phyloP scores from a whole-genome alignment of 1,140 invertebrate genomes.

The Nephotettix cincticeps region DNA sequence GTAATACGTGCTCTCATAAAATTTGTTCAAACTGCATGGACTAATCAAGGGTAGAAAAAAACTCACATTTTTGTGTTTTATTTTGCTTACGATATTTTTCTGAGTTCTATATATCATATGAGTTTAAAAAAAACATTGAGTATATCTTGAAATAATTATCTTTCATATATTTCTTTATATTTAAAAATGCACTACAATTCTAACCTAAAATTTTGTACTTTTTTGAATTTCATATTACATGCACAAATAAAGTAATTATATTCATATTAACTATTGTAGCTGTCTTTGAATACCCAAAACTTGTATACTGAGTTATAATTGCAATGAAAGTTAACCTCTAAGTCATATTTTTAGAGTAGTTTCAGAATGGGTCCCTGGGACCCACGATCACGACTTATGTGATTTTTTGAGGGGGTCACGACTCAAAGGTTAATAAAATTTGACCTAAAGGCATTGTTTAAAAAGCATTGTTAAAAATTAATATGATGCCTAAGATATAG shows the following conservation, averaged over 20 bases:
- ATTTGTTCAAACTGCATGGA: slow-evolving; percentile 10
- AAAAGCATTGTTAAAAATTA: too few species aligned
- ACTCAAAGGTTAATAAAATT: slow-evolving; percentile 17
- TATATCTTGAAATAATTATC: not conserved
- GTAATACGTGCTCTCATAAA: slow-evolving; percentile 17
- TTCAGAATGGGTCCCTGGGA: slow-evolving; percentile 20
- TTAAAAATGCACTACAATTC: not conserved
- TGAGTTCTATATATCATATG: not conserved
- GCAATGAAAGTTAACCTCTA: not conserved
- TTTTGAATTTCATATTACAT: slow-evolving; percentile 13
- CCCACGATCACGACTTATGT: slow-evolving; percentile 2
- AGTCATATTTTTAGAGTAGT: not conserved
- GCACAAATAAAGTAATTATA: slow-evolving; percentile 1
- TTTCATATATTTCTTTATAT: not conserved
- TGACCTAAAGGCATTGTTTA: too few species aligned
- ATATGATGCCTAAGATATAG: too few species aligned
- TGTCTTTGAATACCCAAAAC: slow-evolving; percentile 9
- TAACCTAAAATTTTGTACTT: not conserved
- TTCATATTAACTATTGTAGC: slow-evolving; percentile 2
- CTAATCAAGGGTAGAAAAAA: slow-evolving; percentile 22
- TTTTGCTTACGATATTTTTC: not conserved
- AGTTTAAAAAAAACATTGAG: not conserved
- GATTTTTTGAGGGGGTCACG: slow-evolving; percentile 7
- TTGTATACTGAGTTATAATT: not conserved
- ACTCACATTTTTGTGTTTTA: not conserved